Evolutionary conservation across 2,113 vertebrate genomes (phyloP).

Genomic region (Nesospiza acunhae): DNA sequence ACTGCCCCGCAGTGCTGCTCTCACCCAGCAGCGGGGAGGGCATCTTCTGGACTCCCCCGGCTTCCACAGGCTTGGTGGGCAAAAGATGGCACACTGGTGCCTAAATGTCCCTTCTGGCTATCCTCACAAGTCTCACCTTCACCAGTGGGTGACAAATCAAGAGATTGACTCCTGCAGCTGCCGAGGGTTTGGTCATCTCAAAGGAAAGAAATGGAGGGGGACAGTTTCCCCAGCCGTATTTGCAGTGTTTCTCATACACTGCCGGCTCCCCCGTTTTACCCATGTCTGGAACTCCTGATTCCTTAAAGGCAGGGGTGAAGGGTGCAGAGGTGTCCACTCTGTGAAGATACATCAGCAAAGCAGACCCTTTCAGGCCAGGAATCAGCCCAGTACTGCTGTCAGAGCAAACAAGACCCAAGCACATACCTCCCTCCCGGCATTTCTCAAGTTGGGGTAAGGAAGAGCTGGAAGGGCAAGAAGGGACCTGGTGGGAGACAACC

Average conservation of each 20-base stretch:
- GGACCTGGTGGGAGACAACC: too few relatives aligned
- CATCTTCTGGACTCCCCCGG: background rate
- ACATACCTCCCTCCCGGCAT: background rate
- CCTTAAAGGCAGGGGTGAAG: background rate
- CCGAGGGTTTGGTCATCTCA: background rate
- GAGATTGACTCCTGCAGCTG: background rate
- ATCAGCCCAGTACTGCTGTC: background rate
- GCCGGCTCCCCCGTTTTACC: background rate
- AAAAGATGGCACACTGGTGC: background rate
- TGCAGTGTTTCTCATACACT: background rate
- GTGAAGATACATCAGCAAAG: background rate
- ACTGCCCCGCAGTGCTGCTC: accelerated
- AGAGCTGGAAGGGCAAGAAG: background rate
- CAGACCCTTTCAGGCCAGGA: background rate
- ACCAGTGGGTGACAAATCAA: background rate
- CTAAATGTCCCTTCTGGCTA: background rate
- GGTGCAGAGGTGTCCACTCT: accelerated
- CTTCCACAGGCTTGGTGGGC: background rate
- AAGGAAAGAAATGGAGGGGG: background rate
- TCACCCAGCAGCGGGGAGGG: accelerated
- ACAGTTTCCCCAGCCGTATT: accelerated
- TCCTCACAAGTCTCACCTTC: background rate
- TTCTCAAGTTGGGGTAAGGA: background rate
- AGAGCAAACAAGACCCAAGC: background rate
- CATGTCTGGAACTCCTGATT: background rate